Percentiles rank a stretch among this genome's conserved stretches.
Conservation (phyloP, 2,797 vertebrate genomes). For the Rhinichthys osculus region DNA sequence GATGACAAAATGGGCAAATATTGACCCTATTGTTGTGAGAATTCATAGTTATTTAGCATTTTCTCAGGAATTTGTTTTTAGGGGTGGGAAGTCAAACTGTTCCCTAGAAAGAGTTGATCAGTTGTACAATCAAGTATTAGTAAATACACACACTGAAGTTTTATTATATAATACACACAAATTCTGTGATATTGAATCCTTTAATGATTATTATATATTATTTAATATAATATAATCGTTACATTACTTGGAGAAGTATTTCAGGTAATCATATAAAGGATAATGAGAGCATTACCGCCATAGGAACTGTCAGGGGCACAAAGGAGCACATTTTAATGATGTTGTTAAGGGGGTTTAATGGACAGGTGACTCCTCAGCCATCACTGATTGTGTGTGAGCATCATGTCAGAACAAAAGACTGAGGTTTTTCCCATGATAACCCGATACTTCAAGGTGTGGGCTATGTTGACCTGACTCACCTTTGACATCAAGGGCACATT, state of each 20-base stretch:
- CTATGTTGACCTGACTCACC: constrained; percentile 45
- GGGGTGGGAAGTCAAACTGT: not conserved
- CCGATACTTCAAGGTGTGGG: constrained; percentile 52
- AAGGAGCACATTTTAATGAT: constrained; percentile 44
- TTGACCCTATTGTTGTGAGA: not conserved
- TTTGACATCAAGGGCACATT: constrained; percentile 38
- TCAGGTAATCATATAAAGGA: constrained; percentile 3
- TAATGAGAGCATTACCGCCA: constrained; percentile 38
- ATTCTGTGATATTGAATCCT: not conserved
- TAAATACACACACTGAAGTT: not conserved
- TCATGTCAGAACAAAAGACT: constrained; percentile 55
- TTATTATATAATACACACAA: not conserved
- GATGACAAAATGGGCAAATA: not conserved
- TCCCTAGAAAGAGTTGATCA: not conserved
- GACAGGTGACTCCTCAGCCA: constrained; percentile 46
- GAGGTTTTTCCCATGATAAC: constrained; percentile 62
- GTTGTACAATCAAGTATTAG: not conserved
- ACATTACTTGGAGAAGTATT: not conserved
- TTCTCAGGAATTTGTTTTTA: not conserved
- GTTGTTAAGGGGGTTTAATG: constrained; percentile 50
- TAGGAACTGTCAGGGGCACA: constrained; percentile 33
- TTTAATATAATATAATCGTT: not conserved
- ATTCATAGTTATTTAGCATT: not conserved
- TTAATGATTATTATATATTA: not conserved
- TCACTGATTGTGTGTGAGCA: constrained; percentile 51